These are phyloP conservation scores for Oithona nana DNA, from an alignment of 2,888 invertebrate genomes.

Conservation along the genomic window DNA sequence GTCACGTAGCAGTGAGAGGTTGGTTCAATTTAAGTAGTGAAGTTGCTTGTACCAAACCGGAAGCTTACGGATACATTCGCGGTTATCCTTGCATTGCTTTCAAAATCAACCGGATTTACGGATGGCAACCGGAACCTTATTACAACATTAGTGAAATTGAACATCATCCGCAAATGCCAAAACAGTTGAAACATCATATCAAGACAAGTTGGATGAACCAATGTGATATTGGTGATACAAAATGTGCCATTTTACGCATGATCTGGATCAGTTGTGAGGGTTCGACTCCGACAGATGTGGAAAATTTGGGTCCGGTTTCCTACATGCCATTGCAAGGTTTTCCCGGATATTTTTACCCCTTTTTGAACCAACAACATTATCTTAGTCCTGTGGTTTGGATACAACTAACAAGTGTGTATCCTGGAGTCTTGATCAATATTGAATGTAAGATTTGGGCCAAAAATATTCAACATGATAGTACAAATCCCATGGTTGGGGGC, in stretches of 20 bases:
- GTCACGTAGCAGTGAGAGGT: not conserved
- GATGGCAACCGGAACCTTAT: conserved; percentile 9
- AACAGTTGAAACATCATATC: not conserved
- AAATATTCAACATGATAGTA: conserved; percentile 8
- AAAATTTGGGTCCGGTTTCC: conserved; percentile 1
- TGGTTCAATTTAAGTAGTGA: not conserved
- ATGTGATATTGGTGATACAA: not conserved
- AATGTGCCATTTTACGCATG: conserved; percentile 10
- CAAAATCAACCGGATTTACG: not conserved
- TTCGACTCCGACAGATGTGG: not conserved
- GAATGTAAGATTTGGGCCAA: conserved; percentile 12
- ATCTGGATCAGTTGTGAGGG: conserved; percentile 9
- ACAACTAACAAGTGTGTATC: not conserved
- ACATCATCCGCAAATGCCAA: not conserved
- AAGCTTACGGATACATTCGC: not conserved
- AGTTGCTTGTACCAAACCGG: not conserved
- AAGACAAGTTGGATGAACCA: not conserved
- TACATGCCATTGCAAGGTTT: conserved; percentile 7
- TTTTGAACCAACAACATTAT: conserved; percentile 6
- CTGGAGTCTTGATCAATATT: conserved; percentile 1
- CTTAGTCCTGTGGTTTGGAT: not conserved
- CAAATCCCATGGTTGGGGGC: not conserved
- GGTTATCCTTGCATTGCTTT: not conserved
- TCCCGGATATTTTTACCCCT: conserved; percentile 10
- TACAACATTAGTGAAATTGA: conserved; percentile 2